Evolutionary conservation across 2,888 invertebrate species (phyloP).

Genomic region (Dicyrtoma fusca): DNA sequence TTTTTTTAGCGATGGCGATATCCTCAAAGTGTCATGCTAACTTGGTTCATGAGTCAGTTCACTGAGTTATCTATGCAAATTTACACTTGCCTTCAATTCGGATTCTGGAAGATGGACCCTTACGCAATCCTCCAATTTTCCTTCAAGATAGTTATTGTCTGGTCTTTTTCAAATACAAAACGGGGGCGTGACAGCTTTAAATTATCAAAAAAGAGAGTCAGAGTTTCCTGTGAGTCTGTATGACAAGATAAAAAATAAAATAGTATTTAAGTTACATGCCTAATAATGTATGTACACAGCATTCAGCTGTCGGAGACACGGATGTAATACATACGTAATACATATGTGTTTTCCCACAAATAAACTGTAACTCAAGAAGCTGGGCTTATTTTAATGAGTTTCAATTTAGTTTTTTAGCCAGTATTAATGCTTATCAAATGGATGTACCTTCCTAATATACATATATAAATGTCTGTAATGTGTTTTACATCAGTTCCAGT

Average conservation of each 20-base stretch:
- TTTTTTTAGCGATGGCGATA: conserved; percentile 28
- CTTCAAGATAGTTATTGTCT: conserved; percentile 29
- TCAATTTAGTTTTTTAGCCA: no score
- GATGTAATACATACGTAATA: not conserved
- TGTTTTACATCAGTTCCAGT: no score
- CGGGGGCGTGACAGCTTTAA: not conserved
- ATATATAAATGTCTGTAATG: no score
- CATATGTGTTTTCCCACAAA: no score
- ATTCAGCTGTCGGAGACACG: no score
- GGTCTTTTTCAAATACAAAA: conserved; percentile 16
- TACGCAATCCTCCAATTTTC: conserved; percentile 25
- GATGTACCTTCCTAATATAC: no score
- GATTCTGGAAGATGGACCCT: conserved; percentile 32
- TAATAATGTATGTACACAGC: not conserved
- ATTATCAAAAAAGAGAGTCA: not conserved
- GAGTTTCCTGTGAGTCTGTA: not conserved
- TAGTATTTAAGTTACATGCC: not conserved
- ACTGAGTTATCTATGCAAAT: conserved; percentile 32
- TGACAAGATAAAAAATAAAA: no score
- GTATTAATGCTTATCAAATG: no score
- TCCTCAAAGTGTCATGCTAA: conserved; percentile 27
- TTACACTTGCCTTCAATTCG: conserved; percentile 20
- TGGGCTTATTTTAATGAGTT: no score
- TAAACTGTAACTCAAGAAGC: no score
- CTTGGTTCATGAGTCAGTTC: conserved; percentile 28